Conservation (phyloP, 2,888 invertebrate genomes). For the Tipula helvola region DNA sequence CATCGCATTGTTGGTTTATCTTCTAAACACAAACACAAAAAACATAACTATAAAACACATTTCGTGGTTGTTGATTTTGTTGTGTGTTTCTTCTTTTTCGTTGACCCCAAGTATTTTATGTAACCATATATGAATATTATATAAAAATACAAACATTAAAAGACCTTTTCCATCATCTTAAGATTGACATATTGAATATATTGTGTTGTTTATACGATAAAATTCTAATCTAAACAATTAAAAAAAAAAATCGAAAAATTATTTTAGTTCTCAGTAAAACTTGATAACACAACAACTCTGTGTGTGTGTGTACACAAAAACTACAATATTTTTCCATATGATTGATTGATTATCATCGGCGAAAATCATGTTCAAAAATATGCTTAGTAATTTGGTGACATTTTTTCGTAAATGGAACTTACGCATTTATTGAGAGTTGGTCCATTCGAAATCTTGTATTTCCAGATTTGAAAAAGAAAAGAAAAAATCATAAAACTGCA, state of each 20-base stretch:
- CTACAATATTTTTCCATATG: not conserved
- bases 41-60: not conserved
- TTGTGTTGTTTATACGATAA: not conserved
- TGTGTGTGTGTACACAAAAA: not conserved
- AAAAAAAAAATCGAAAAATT: not conserved
- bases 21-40: not conserved
- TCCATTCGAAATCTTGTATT: not conserved
- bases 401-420: not conserved
- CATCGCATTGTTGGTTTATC: not conserved
- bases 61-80: not conserved
- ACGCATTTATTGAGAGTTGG: not conserved
- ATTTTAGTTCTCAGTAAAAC: not conserved
- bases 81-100: not conserved
- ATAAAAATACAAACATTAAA: not conserved
- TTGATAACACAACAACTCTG: not conserved
- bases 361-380: not conserved
- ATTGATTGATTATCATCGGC: not conserved
- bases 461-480: not conserved
- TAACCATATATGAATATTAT: not conserved
- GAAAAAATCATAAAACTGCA: not conserved
- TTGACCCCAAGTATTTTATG: not conserved
- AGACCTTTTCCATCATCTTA: not conserved
- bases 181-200: not conserved
- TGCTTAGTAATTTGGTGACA: not conserved
- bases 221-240: not conserved